A percentile compares a stretch with the other conserved stretches of the same genome.
phyloP scores from a whole-genome alignment of 1,140 invertebrate species.

The Phymastichus coffea region DNA sequence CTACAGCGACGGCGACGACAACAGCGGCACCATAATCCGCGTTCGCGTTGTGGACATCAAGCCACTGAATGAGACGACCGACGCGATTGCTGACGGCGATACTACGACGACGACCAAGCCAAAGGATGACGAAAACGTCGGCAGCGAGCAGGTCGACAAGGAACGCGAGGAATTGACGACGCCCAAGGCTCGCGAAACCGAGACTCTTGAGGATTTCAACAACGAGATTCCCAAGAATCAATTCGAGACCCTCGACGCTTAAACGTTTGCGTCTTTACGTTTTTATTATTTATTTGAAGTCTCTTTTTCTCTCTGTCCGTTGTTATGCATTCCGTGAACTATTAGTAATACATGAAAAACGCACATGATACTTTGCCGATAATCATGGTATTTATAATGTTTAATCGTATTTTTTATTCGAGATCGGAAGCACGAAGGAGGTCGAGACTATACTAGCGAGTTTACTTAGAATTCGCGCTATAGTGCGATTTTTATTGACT shows the following conservation, averaged over 20 bases:
- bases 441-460: too few relatives aligned
- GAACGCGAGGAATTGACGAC: slow-evolving; percentile 21
- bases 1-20: slow-evolving; percentile 51
- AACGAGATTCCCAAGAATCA: slow-evolving; percentile 49
- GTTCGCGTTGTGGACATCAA: slow-evolving; percentile 58
- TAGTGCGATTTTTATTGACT: too few relatives aligned
- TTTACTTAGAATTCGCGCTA: too few relatives aligned
- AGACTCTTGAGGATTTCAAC: slow-evolving; percentile 47
- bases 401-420: too few relatives aligned
- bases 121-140: too few relatives aligned
- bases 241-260: slow-evolving; percentile 35
- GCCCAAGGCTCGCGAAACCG: slow-evolving; percentile 35
- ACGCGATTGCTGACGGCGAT: slow-evolving; percentile 22
- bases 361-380: too few relatives aligned
- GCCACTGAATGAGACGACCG: slow-evolving; percentile 47
- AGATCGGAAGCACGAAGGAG: too few relatives aligned
- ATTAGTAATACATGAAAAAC: too few relatives aligned
- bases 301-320: too few relatives aligned
- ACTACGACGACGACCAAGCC: neutral
- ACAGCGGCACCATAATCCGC: slow-evolving; percentile 51
- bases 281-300: neutral
- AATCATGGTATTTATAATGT: too few relatives aligned
- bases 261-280: neutral
- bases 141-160: neutral
- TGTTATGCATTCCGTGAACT: too few relatives aligned